Conservation (phyloP, 2,113 vertebrate genomes). For the Phyllostomus hastatus region DNA sequence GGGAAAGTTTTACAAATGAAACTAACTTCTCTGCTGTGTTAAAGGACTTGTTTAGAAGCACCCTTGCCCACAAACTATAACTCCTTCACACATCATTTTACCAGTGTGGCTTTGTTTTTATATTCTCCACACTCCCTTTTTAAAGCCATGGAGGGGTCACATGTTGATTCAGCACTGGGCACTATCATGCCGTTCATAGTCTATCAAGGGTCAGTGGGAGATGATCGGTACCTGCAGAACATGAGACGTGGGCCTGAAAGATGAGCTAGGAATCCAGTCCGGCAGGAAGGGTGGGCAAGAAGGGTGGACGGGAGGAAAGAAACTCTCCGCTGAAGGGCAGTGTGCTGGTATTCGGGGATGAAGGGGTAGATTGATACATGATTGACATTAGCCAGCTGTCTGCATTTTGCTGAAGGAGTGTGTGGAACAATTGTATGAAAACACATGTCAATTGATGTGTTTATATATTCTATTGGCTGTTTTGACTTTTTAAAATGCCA, state of each 20-base stretch:
- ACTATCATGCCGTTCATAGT: not conserved
- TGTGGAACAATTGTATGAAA: not conserved
- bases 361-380: not conserved
- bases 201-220: not conserved
- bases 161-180: not conserved
- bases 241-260: not conserved
- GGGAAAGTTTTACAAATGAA: not conserved
- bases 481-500: not conserved
- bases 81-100: not conserved
- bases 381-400: not conserved
- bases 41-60: not conserved
- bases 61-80: not conserved
- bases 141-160: not conserved
- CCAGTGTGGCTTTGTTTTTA: not conserved
- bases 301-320: not conserved
- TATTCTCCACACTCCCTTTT: not conserved
- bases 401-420: not conserved
- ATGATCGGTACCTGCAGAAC: not conserved
- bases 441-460: not conserved
- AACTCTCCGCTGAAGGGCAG: not conserved
- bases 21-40: not conserved
- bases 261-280: not conserved
- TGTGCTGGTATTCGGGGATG: rapidly evolving
- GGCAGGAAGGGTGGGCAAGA: not conserved
- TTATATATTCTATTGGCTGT: not conserved